A percentile compares a stretch with the other conserved stretches of the same genome.
phyloP scores from a whole-genome alignment of 2,797 vertebrate genomes.

The Smutsia gigantea region DNA sequence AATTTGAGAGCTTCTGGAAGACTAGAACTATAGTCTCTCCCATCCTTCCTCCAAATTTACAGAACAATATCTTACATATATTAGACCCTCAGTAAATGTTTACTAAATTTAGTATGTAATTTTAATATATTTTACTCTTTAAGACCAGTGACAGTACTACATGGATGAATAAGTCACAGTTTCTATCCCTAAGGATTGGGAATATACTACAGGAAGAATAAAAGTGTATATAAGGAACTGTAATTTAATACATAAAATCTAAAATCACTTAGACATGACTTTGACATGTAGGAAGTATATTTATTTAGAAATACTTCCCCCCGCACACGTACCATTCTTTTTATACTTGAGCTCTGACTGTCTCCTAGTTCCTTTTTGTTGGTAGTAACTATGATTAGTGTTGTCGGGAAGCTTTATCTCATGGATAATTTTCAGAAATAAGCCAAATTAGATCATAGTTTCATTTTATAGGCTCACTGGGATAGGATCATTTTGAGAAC shows the following conservation, averaged over 20 bases:
- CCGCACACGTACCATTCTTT: background rate
- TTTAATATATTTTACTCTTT: background rate
- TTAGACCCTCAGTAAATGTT: background rate
- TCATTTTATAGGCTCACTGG: background rate
- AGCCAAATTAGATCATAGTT: background rate
- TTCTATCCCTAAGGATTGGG: background rate
- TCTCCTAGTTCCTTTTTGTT: background rate
- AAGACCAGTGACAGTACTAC: background rate
- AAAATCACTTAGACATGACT: background rate
- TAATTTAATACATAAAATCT: background rate
- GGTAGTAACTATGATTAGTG: background rate
- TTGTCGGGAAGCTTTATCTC: background rate
- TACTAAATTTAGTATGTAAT: background rate
- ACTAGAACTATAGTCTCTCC: background rate
- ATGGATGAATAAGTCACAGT: background rate
- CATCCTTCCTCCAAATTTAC: background rate
- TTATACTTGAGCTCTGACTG: background rate
- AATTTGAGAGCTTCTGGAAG: background rate
- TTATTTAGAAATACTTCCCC: background rate
- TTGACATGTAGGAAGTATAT: background rate
- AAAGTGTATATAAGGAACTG: background rate
- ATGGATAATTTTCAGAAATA: background rate
- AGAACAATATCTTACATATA: constrained; percentile 8
- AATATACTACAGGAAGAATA: background rate
- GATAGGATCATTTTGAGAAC: background rate